Base-by-base conservation (phyloP, 2,888 invertebrate species). In the Eupithecia exiguata region DNA sequence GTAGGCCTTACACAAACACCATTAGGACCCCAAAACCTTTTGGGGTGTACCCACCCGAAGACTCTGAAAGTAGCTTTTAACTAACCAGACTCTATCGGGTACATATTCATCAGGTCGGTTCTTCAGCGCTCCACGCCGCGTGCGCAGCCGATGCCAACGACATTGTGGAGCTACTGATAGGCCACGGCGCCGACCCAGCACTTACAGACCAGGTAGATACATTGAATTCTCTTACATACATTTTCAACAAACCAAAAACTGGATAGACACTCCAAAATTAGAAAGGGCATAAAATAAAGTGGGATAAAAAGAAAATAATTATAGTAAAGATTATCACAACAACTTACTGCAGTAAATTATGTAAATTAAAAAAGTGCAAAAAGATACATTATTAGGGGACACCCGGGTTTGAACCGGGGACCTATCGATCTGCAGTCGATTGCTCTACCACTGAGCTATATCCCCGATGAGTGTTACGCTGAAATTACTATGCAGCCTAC, bases 121-220 rank as follows among this genome's bases (percentile, higher is more conserved):
- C 96, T 77, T 96, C 97, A 38, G 96, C 97, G 0, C 92, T 97
- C 46, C 97, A 97, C 89, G 94, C 97, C 75, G 97, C 97, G 35
- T 97, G 97, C 80, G 95, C 96, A 77, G 96, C 96, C 0, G 97
- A 97, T 84, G 96, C 96, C 78, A 95, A 95, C 7, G 96, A 96
- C 79, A 96, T 96, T 30, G 96, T 96, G 10, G 96, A 96, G 86
- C 93, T 96, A 74, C 92, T 97, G 72, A 95, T 97, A 76, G 93
- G 95, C 2, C 96, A 95, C 81, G 97, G 97, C 30, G 96, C 97
- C 0, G 96, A 97, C 84, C 95, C 97, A 9, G 96, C 97, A 75
- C 94, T 96, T 72, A 95, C 96, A 61, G 97, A 97, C 84, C 95
- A 95, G 92, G 97, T 97, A 92, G 69, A 18, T 36, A 69, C 30